phyloP scores from a whole-genome alignment of 2,113 vertebrate species.

The Gnathonemus longibarbis region DNA sequence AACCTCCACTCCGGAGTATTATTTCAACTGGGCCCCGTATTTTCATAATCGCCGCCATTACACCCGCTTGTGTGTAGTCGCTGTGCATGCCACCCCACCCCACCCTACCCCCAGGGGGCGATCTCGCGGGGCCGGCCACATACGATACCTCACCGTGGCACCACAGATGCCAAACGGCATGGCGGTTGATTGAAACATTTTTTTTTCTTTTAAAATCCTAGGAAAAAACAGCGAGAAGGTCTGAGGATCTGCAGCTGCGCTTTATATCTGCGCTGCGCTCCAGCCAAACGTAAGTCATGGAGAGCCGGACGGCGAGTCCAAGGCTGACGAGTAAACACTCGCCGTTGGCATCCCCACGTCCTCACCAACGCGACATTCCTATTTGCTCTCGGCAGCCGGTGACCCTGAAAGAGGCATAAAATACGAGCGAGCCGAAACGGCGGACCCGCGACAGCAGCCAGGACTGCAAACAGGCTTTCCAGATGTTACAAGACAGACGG shows the following conservation, averaged over 20 bases:
- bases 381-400: not conserved
- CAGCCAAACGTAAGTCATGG: constrained; percentile 24
- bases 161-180: not conserved
- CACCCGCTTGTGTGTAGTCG: constrained; percentile 26
- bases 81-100: not conserved
- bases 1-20: constrained; percentile 37
- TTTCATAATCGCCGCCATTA: constrained; percentile 38
- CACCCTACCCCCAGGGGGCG: constrained; percentile 10
- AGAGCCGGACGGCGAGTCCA: constrained; percentile 27
- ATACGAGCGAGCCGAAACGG: not conserved
- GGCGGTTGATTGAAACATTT: not conserved
- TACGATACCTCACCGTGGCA: not conserved
- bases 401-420: not conserved
- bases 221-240: not conserved
- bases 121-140: not conserved
- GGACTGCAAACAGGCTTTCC: constrained; percentile 33
- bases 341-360: constrained; percentile 11
- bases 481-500: constrained; percentile 38
- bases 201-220: not conserved
- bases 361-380: constrained; percentile 12
- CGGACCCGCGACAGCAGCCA: constrained; percentile 20
- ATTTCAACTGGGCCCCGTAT: constrained; percentile 44
- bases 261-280: constrained; percentile 29
- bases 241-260: constrained; percentile 6
- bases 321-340: constrained; percentile 31